Evolutionary conservation across 2,797 vertebrate species (phyloP).

Genomic region (Limnodromus scolopaceus): DNA sequence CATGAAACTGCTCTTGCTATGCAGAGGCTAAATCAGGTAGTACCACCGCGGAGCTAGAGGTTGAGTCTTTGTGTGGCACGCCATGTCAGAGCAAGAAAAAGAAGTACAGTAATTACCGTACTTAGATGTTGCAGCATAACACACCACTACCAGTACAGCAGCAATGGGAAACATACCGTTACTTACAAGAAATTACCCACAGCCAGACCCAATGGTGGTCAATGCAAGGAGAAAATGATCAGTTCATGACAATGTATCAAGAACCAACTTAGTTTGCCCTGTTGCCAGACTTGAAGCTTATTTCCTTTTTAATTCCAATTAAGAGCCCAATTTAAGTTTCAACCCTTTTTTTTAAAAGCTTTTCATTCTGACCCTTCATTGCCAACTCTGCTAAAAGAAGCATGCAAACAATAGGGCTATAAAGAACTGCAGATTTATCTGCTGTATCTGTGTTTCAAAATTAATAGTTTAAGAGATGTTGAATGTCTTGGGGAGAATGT

Average conservation of each 20-base stretch:
- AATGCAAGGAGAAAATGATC: neutral
- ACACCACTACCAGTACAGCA: neutral
- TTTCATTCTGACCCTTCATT: neutral
- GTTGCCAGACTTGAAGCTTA: neutral
- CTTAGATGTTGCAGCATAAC: neutral
- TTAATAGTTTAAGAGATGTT: neutral
- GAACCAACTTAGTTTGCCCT: neutral
- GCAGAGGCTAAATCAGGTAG: neutral
- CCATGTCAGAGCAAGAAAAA: neutral
- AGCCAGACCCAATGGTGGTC: neutral
- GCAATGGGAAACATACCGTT: neutral
- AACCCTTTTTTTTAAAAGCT: neutral
- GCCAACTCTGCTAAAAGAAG: neutral
- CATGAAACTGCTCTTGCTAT: neutral
- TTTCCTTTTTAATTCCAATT: neutral
- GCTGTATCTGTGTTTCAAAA: neutral
- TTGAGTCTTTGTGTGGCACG: neutral
- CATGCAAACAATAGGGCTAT: neutral
- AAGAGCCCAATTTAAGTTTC: neutral
- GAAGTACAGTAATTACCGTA: too few species aligned
- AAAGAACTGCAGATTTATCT: neutral
- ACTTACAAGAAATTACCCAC: neutral
- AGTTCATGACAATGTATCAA: neutral
- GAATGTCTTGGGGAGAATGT: neutral
- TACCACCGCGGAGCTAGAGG: neutral